A percentile compares a stretch with the other conserved stretches of the same genome.
Evolutionary conservation across 2,113 vertebrate species (phyloP).

Genomic region (Oreamnos americanus): DNA sequence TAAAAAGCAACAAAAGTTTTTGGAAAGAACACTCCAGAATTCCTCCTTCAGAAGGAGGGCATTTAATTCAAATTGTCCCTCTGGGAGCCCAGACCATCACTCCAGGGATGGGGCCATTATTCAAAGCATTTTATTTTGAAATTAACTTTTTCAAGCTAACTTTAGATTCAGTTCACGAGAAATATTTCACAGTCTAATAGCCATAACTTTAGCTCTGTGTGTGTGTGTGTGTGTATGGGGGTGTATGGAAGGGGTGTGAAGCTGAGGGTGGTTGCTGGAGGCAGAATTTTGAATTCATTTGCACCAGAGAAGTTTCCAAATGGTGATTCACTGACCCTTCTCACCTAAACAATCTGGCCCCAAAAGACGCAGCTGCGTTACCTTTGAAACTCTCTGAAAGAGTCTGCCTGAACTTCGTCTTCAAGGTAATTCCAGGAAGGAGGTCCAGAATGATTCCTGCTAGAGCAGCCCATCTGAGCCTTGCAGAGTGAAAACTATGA

Average conservation of each 20-base stretch:
- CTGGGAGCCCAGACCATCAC: background rate
- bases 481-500: accelerated
- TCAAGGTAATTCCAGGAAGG: background rate
- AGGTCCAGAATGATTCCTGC: background rate
- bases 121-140: background rate
- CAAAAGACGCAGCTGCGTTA: background rate
- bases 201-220: background rate
- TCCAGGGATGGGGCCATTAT: background rate
- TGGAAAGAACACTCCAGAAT: background rate
- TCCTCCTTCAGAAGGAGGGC: background rate
- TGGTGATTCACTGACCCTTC: background rate
- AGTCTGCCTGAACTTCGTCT: background rate
- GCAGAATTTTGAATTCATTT: background rate
- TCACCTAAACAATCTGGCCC: background rate
- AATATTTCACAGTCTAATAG: background rate
- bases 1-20: background rate
- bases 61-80: too few relatives aligned
- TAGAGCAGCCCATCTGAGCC: background rate
- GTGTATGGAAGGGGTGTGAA: background rate
- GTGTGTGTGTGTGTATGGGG: background rate
- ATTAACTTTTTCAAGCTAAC: background rate
- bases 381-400: background rate
- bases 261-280: background rate
- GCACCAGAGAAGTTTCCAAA: background rate
- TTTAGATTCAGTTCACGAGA: background rate